These are phyloP conservation scores for Andrena haemorrhoa DNA, from an alignment of 2,888 invertebrate species.

Conservation along the genomic window DNA sequence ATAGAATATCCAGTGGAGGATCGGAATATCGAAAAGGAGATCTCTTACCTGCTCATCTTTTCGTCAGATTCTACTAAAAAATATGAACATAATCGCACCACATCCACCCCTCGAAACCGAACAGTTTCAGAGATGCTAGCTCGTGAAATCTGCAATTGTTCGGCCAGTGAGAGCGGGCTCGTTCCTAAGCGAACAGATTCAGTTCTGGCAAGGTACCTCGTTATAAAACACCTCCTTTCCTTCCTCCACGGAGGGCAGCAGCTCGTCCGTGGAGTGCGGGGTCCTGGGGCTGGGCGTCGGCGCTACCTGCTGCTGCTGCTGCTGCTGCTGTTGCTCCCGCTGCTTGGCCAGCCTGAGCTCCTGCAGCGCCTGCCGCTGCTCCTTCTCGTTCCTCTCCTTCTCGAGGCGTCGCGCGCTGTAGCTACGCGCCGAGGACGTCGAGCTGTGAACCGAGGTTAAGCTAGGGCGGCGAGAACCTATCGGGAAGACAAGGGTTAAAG, in stretches of 20 bases:
- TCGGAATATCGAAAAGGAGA: not conserved
- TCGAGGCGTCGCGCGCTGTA: constrained; percentile 93
- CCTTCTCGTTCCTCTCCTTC: constrained; percentile 92
- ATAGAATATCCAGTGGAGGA: not conserved
- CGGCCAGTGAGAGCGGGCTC: too few relatives aligned
- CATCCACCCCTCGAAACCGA: too few relatives aligned
- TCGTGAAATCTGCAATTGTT: too few relatives aligned
- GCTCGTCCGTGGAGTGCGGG: constrained; percentile 93
- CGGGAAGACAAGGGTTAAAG: not conserved
- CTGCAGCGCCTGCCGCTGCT: constrained; percentile 91
- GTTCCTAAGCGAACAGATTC: too few relatives aligned
- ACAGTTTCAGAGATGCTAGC: too few relatives aligned
- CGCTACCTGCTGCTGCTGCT: constrained; percentile 85
- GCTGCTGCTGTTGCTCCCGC: constrained; percentile 86
- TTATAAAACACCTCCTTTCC: constrained; percentile 89
- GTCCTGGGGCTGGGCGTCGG: constrained; percentile 92
- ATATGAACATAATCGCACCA: too few relatives aligned
- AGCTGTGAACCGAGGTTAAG: constrained; percentile 94
- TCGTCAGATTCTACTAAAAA: not conserved
- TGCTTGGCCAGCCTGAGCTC: constrained; percentile 89
- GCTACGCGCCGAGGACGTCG: constrained; percentile 92
- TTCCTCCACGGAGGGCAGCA: constrained; percentile 92
- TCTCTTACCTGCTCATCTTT: not conserved
- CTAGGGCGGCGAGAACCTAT: constrained; percentile 95
- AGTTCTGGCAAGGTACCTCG: constrained; percentile 71